phyloP scores from a whole-genome alignment of 2,113 vertebrate genomes.

The Anas platyrhynchos region DNA sequence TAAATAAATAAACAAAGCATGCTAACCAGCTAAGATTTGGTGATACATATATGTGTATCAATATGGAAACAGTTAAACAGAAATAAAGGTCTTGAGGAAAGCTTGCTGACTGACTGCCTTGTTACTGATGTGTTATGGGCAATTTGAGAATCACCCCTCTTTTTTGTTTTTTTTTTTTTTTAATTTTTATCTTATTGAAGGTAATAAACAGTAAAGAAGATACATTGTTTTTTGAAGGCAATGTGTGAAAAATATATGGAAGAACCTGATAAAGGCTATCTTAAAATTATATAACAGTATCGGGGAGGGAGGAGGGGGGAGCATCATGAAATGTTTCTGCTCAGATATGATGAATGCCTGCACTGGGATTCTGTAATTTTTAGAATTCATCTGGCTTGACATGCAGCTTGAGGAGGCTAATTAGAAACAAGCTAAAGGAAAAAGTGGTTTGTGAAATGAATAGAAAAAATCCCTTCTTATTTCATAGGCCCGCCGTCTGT shows the following conservation, averaged over 20 bases:
- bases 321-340: background rate
- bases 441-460: background rate
- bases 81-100: background rate
- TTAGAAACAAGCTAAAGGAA: background rate
- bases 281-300: background rate
- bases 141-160: background rate
- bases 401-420: background rate
- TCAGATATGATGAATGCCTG: background rate
- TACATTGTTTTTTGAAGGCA: background rate
- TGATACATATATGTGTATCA: accelerated
- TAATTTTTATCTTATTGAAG: background rate
- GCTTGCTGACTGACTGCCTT: background rate
- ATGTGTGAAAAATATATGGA: background rate
- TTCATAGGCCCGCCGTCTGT: constrained; percentile 63
- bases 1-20: background rate
- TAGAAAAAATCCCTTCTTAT: background rate
- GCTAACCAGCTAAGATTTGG: background rate
- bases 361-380: too few relatives aligned
- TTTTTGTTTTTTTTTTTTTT: background rate
- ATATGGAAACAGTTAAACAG: background rate
- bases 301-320: accelerated
- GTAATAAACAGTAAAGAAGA: background rate
- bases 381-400: background rate
- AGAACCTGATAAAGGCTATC: background rate
- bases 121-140: background rate